Evolutionary conservation across 2,888 invertebrate genomes (phyloP), one percentile per base, ranked within the genome.

Genomic region (Eristalis arbustorum): DNA sequence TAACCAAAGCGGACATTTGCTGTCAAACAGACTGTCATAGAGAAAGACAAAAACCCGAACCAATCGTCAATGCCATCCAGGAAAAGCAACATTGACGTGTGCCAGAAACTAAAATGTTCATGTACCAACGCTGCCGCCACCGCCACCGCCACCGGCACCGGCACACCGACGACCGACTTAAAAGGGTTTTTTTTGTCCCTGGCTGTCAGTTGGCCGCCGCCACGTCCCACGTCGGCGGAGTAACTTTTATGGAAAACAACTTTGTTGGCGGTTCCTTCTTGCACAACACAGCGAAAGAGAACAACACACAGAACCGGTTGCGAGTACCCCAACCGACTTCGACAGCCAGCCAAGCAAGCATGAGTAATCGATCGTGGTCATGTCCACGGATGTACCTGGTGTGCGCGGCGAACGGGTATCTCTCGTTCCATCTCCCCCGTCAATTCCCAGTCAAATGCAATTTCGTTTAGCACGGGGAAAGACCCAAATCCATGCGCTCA

Each of bases 261-360:
- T 62, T 68, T 62, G 68, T 69, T 62, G 68, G 68, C 56, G 68
- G 68, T 76, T 49, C 62, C 49, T 69, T 76, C 68, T 76, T 68
- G 13, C 68, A 23, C 23, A 11, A 31, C 31, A 56, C 25, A 25
- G 28, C n/a, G 57, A 59, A 18, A 22, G 14, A 42, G 18, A 62
- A 62, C 61, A 56, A 37, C 8, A 37, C 8, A 49, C 23, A 59
- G 3, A 76, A 76, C 76, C 56, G 49, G 76, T 76, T 34, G 40
- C 25, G 37, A 61, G 37, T 59, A 57, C 63, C 10, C 25, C 49
- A 31, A 49, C 49, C 8, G 59, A 69, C 42, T 42, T 42, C 42
- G 18, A 59, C 71, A 71, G 28, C 18, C n/a, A 23, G 59, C 56
- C 34, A 57, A 61, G 13, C 40, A 37, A 40, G 23, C 34, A 56